A percentile compares a stretch with the other conserved stretches of the same genome.
Conservation (phyloP, 2,113 vertebrate species). For the Nannobrachium achirus region DNA sequence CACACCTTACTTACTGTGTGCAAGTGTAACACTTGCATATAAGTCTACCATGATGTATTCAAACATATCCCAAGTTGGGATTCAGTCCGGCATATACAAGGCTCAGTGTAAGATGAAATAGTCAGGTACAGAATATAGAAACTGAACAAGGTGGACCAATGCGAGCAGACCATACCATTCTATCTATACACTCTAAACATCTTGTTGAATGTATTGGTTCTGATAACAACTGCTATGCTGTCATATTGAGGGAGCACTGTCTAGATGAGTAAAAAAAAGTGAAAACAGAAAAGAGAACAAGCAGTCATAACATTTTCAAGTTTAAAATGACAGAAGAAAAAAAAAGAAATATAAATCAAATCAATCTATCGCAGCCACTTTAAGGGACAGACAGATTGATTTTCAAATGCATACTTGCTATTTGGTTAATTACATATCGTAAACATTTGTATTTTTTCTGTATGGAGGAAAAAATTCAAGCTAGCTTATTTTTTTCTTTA, state of each 20-base stretch:
- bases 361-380: conserved; percentile 61
- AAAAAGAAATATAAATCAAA: conserved; percentile 54
- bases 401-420: conserved; percentile 72
- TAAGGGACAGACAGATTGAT: conserved; percentile 64
- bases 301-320: conserved; percentile 76
- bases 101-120: conserved; percentile 59
- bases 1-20: too few species aligned
- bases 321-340: conserved; percentile 74
- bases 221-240: conserved; percentile 11
- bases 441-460: conserved; percentile 81
- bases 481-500: conserved; percentile 82
- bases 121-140: conserved; percentile 46
- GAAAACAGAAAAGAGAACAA: conserved; percentile 48
- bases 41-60: too few species aligned
- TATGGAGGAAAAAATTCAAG: conserved; percentile 75
- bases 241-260: conserved; percentile 74
- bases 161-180: neutral
- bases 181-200: conserved; percentile 7
- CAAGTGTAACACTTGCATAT: too few species aligned
- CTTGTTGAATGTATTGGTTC: conserved; percentile 14
- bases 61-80: too few species aligned
- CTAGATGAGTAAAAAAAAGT: conserved; percentile 41
- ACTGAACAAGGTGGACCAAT: neutral
- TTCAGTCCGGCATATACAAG: conserved; percentile 46
- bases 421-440: conserved; percentile 82